Evolutionary conservation across 2,797 vertebrate species (phyloP), one percentile per base, ranked within the genome.

Genomic region (Acestrorhynchus altus): DNA sequence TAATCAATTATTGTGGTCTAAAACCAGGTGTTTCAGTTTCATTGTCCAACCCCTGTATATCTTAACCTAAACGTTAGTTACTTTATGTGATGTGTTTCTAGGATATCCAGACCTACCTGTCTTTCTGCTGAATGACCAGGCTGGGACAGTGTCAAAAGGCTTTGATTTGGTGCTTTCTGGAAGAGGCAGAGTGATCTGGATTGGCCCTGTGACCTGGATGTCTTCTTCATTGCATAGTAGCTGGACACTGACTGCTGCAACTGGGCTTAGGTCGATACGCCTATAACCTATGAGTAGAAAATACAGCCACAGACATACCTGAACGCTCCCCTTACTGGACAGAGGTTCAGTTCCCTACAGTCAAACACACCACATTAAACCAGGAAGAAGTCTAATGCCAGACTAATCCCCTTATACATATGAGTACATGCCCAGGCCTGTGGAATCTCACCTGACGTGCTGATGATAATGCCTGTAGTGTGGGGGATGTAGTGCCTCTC

Each of bases 111-210:
- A 88, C 95, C 79, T 89, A 97, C 96, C 96, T 6, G 89, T 92
- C 79, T 92, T 94, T 83, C 85, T 92, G 85, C 96, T 94, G 1
- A 97, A 95, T 15, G 93, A 92, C 96, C 96, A 97, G 0, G 94
- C 96, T 8, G 95, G 95, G 64, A 97, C 82, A 6, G 89, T 87
- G n/a, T 91, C 90, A 22, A 93, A 93, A 4, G 86, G 60, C 77
- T 85, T 90, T 10, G 94, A 61, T 31, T 88, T 69, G 61, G 80
- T 89, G 78, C 84, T 82, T 75, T 90, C 87, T 18, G 91, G 80
- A 66, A 98, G 74, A 8, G 94, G 92, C 73, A 98, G 92, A 3
- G 90, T 94, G 66, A 98, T 85, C 83, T 94, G 92, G 65, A 97
- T 63, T 46, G 95, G 91, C 16, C 96, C 96, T 0, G 83, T 91